Conservation (phyloP, 1,140 invertebrate species). For the Sesamia nonagrioides region DNA sequence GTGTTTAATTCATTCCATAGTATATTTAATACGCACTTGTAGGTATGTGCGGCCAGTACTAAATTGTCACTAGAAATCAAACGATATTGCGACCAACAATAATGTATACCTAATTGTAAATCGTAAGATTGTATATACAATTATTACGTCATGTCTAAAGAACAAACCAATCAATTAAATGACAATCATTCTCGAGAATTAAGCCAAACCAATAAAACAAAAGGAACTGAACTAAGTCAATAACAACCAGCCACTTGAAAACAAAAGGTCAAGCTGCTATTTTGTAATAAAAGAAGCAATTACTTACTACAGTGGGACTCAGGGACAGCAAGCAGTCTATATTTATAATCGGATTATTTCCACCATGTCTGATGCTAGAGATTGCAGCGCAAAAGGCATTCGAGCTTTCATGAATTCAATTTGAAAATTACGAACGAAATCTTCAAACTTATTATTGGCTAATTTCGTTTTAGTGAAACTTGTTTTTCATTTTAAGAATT, state of each 20-base stretch:
- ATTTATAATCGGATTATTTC: conserved; percentile 39
- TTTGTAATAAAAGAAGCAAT: conserved; percentile 39
- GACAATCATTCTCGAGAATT: conserved; percentile 1
- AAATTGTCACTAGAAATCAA: no score
- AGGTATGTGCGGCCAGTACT: no score
- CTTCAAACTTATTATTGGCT: background rate
- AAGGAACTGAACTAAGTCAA: conserved; percentile 18
- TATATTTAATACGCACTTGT: no score
- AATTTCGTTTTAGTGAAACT: conserved; percentile 1
- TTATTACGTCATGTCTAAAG: background rate
- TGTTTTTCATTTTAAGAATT: conserved; percentile 5
- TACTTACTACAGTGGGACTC: conserved; percentile 17
- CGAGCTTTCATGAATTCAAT: conserved; percentile 32
- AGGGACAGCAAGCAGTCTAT: conserved; percentile 16
- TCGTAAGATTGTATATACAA: background rate
- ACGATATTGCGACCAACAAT: no score
- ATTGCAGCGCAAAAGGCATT: conserved; percentile 10
- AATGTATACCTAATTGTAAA: no score
- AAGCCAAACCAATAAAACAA: conserved; percentile 7
- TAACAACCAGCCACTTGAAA: conserved; percentile 13
- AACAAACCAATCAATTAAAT: conserved; percentile 13
- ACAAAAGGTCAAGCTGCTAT: conserved; percentile 33
- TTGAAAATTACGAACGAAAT: conserved; percentile 5
- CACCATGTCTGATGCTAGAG: conserved; percentile 14
- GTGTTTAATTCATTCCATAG: no score